These are phyloP conservation scores for Caenorhabditis panamensis DNA, from an alignment of 2,888 invertebrate genomes.

Conservation along the genomic window DNA sequence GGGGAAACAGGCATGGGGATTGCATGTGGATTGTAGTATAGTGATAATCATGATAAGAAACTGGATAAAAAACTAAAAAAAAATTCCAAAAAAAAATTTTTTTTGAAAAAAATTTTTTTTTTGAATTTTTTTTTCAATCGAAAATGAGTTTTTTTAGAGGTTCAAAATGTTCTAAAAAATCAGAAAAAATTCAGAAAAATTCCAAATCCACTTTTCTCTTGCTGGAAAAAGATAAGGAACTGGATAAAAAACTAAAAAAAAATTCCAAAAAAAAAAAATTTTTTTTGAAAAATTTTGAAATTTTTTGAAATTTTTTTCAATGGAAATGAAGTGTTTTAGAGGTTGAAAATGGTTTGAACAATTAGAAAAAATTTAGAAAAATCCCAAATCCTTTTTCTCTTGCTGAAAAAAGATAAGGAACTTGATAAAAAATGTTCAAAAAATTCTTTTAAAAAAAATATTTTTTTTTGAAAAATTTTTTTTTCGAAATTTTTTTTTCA, in stretches of 20 bases:
- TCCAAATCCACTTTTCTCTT: background rate
- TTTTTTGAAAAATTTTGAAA: background rate
- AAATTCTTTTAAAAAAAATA: background rate
- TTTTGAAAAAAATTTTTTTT: constrained; percentile 12
- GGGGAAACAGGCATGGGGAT: background rate
- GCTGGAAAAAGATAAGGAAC: background rate
- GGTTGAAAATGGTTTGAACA: background rate
- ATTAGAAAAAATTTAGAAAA: background rate
- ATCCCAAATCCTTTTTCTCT: background rate
- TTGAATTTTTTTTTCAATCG: background rate
- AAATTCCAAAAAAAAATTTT: background rate
- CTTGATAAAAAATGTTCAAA: background rate
- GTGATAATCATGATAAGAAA: background rate
- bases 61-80: too few species aligned
- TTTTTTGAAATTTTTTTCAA: too few species aligned
- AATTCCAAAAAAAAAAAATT: background rate
- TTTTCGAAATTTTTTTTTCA: too few species aligned
- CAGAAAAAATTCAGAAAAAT: background rate
- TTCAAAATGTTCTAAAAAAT: background rate
- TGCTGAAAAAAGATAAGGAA: background rate
- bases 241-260: background rate
- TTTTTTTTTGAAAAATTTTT: background rate
- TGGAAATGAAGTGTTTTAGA: too few species aligned
- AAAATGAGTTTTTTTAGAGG: background rate
- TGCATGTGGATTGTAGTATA: background rate